These are phyloP conservation scores for Hylyphantes graminicola DNA, from an alignment of 1,140 invertebrate genomes.

Conservation along the genomic window DNA sequence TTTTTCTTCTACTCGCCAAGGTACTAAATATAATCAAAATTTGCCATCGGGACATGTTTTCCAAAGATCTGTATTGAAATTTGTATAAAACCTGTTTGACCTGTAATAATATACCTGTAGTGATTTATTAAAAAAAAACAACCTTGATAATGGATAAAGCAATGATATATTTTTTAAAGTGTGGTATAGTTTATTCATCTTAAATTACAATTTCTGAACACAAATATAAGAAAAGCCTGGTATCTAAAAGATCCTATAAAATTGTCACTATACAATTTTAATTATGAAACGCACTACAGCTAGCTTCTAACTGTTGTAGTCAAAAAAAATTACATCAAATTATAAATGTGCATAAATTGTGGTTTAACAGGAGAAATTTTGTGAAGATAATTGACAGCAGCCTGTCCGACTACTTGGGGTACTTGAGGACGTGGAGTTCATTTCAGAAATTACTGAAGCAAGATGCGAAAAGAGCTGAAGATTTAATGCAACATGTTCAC, in stretches of 20 bases:
- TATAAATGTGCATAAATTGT: not conserved
- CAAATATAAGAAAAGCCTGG: not conserved
- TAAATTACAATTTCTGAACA: not conserved
- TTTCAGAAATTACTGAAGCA: slow-evolving; percentile 50
- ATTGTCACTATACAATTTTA: not conserved
- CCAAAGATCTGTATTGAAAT: too few relatives aligned
- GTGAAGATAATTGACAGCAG: slow-evolving; percentile 5
- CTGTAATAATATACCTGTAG: too few relatives aligned
- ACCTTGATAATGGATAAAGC: too few relatives aligned
- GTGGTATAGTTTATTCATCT: not conserved
- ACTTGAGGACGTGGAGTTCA: slow-evolving; percentile 49
- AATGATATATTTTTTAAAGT: not conserved
- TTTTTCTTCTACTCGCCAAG: too few relatives aligned
- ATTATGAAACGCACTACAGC: not conserved
- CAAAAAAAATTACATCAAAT: not conserved
- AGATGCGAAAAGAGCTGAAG: slow-evolving; percentile 16
- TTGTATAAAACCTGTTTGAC: too few relatives aligned
- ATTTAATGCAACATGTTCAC: slow-evolving; percentile 25
- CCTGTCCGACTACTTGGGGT: slow-evolving; percentile 49
- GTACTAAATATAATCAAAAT: too few relatives aligned
- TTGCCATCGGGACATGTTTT: too few relatives aligned
- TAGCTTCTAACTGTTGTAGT: not conserved
- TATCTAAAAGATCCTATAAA: not conserved
- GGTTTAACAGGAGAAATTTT: slow-evolving; percentile 13
- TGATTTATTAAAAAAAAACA: too few relatives aligned